A percentile compares a stretch with the other conserved stretches of the same genome.
phyloP scores from a whole-genome alignment of 2,888 invertebrate species.

The Epistrophe grossulariae region DNA sequence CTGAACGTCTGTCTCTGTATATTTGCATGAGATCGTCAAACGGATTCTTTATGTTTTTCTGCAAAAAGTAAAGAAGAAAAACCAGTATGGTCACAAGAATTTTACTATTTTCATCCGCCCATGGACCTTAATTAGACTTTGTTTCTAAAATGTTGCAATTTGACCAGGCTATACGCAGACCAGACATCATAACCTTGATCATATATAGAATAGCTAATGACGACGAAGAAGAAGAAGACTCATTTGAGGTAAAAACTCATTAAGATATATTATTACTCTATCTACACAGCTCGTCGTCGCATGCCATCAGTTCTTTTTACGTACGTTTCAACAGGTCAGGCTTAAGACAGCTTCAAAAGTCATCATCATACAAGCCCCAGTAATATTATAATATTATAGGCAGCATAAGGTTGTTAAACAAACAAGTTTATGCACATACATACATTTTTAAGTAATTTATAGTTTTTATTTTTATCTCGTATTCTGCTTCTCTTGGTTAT shows the following conservation, averaged over 20 bases:
- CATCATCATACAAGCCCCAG: conserved; percentile 11
- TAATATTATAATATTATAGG: conserved; percentile 32
- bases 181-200: conserved; percentile 33
- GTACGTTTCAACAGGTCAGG: conserved; percentile 63
- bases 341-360: conserved; percentile 56
- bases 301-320: conserved; percentile 17
- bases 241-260: conserved; percentile 55
- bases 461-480: conserved; percentile 36
- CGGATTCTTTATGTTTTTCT: background rate
- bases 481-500: conserved; percentile 32
- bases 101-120: background rate
- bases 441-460: conserved; percentile 29
- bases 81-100: background rate
- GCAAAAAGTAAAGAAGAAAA: background rate
- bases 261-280: conserved; percentile 48
- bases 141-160: conserved; percentile 34
- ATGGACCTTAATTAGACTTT: conserved; percentile 23
- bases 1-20: background rate
- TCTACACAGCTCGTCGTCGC: conserved; percentile 34
- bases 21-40: conserved; percentile 2
- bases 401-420: conserved; percentile 28
- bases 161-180: background rate
- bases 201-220: conserved; percentile 20
- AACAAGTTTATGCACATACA: conserved; percentile 28
- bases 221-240: conserved; percentile 16